Conservation (phyloP, 2,113 vertebrate species). For the Gavialis gangeticus region DNA sequence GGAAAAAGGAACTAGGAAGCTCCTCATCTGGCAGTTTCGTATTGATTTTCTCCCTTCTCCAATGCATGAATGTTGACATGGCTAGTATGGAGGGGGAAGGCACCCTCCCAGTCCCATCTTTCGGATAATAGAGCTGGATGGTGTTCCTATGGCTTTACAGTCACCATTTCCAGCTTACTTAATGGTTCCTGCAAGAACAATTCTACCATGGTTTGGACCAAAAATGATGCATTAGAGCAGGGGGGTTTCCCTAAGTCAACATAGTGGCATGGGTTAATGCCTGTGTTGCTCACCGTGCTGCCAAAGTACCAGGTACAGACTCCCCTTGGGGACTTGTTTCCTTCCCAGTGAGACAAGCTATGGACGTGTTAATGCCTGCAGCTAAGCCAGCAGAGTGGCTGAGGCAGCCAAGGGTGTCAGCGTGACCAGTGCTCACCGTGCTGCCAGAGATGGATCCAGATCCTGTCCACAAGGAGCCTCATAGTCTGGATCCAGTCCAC, state of each 20-base stretch:
- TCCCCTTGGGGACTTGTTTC: neutral
- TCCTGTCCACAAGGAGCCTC: too few relatives aligned
- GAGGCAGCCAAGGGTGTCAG: too few relatives aligned
- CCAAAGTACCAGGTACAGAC: too few relatives aligned
- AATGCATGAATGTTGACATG: neutral
- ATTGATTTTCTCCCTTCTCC: neutral
- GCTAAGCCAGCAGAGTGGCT: too few relatives aligned
- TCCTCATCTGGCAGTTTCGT: neutral
- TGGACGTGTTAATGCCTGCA: too few relatives aligned
- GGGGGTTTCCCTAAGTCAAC: too few relatives aligned
- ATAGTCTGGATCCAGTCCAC: neutral
- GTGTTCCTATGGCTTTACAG: neutral
- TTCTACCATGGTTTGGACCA: neutral
- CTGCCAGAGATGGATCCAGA: too few relatives aligned
- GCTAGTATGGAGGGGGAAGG: neutral
- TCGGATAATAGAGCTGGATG: fast-evolving
- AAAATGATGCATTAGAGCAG: too few relatives aligned
- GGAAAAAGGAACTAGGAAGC: neutral
- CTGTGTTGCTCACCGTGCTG: too few relatives aligned
- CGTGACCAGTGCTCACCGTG: too few relatives aligned
- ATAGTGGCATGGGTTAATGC: too few relatives aligned
- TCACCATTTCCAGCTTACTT: neutral
- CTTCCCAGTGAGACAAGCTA: neutral
- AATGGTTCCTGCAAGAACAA: neutral
- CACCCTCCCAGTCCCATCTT: neutral